Evolutionary conservation across 30 jellyfish, hydroid and myxozoan species (phyloP).

Genomic region (Hydractinia symbiolongicarpus): DNA sequence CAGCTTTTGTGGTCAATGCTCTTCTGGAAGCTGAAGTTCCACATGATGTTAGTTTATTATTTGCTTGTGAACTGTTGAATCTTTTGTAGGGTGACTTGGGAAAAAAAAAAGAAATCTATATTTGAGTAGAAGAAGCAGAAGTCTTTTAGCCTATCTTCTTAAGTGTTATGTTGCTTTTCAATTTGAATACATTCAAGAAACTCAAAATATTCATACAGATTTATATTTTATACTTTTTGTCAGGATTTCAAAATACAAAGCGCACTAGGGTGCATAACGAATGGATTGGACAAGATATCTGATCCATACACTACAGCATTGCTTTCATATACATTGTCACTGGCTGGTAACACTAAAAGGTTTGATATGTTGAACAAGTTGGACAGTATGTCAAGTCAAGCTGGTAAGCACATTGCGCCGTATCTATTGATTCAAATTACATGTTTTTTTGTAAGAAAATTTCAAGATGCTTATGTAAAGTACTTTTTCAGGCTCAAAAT

Average conservation of each 20-base stretch:
- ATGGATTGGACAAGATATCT: conserved; percentile 25
- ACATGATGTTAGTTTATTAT: not conserved
- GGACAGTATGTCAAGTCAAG: conserved; percentile 21
- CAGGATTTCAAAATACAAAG: conserved; percentile 12
- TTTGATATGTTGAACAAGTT: conserved; percentile 17
- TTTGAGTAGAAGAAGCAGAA: too few species aligned
- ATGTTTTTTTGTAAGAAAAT: too few species aligned
- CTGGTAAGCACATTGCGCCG: conserved; percentile 16
- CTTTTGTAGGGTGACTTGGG: too few species aligned
- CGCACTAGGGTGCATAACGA: conserved; percentile 44
- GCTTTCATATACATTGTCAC: conserved; percentile 51
- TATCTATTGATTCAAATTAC: too few species aligned
- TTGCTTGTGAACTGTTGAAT: not conserved
- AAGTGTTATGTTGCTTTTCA: too few species aligned
- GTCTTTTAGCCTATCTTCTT: too few species aligned
- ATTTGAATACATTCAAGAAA: too few species aligned
- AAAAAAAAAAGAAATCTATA: too few species aligned
- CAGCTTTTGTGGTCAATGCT: conserved; percentile 64
- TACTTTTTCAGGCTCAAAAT: too few species aligned
- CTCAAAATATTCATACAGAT: too few species aligned
- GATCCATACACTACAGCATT: conserved; percentile 62
- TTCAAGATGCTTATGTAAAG: too few species aligned
- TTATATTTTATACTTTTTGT: not conserved
- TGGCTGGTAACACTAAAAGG: conserved; percentile 23
- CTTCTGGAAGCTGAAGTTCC: conserved; percentile 59